Base-by-base conservation (phyloP, 2,888 invertebrate species). In the Acrobasis consociella region DNA sequence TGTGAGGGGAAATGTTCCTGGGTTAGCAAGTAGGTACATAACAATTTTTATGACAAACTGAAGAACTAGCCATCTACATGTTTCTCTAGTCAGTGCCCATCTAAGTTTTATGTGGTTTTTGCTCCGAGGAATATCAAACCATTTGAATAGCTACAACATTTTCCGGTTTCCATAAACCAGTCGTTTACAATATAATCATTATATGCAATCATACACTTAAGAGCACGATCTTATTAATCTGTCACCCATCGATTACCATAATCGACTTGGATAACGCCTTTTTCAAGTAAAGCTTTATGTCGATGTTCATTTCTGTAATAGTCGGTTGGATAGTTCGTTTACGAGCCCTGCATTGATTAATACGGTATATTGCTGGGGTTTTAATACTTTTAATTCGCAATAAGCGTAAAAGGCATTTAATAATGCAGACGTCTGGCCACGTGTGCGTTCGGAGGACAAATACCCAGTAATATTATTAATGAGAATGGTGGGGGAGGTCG, bases 371-470 rank as follows among this genome's bases (percentile, higher is more conserved):
- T 74, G 76, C 71, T 76, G 86, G 82, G 78, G 72, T 69, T 71
- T 89, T 85, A 88, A 31, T 31, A 31, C 31, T 13, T 42, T 46
- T 46, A 46, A 86, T 83, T 89, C 73, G 87, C 89, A 90, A 91
- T 91, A 91, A 91, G 89, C 87, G 86, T 92, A 89, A 91, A 92
- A 91, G 92, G 89, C 92, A 91, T 92, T 92, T 92, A 92, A 91
- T 92, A 91, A 92, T 92, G 90, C 90, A 92, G 83, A 86, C 90
- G 88, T 87, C 85, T 82, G 86, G 70, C 74, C 87, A 86, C 86
- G 88, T 87, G 89, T 86, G 80, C 76, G 82, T 71, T 74, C 78
- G 72, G 78, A 78, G 87, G 87, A 88, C 89, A 90, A 91, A 91
- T 91, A 86, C 87, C 82, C 79, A 79, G 85, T 87, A 86, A 90